Base-by-base conservation (phyloP, 2,797 vertebrate genomes). In the Bradypodion ventrale region DNA sequence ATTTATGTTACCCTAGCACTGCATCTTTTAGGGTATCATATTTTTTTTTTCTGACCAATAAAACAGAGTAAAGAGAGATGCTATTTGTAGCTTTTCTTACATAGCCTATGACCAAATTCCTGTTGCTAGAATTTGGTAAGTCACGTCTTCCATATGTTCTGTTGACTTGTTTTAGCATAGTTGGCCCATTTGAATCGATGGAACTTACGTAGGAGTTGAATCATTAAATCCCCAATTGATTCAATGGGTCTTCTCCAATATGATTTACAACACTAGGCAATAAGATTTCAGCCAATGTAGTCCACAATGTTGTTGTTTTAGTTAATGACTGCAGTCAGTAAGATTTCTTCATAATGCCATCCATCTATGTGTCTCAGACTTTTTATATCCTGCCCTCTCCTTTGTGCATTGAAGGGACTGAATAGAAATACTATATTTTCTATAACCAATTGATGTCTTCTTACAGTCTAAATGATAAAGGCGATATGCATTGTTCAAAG, bases 401-500 rank as follows among this genome's bases (percentile, higher is more conserved):
- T 93, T 92, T 89, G 83, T 91, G 37, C 82, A 75, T 82, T 73
- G 85, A 40, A 84, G 88, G 76, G 93, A 93, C 87, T 69, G 87
- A 93, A 92, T 94, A 86, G 49, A 90, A 88, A 87, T 56, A 89
- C 12, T 1, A 49, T 93, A 68, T 95, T 93, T 83, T 87, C 87
- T 83, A 82, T 78, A 87, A 82, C 46, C 40, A 89, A 92, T 88
- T 90, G 90, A 92, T 93, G 90, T 94, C 87, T 95, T 94, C 88
- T 89, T 80, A 68, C 88, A 93, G 91, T 93, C 42, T 49, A 94
- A 96, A 91, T 93, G 93, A 92, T 95, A 93, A 87, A 92, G 91
- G 90, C 90, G 87, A 86, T 87, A 87, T 46, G 1, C 92, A 91
- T 94, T 94, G 95, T 96, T 96, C 92, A 88, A 89, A 93, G 87